Evolutionary conservation across 1,140 invertebrate species (phyloP), one percentile per base, ranked within the genome.

Genomic region (Coptotermes formosanus): DNA sequence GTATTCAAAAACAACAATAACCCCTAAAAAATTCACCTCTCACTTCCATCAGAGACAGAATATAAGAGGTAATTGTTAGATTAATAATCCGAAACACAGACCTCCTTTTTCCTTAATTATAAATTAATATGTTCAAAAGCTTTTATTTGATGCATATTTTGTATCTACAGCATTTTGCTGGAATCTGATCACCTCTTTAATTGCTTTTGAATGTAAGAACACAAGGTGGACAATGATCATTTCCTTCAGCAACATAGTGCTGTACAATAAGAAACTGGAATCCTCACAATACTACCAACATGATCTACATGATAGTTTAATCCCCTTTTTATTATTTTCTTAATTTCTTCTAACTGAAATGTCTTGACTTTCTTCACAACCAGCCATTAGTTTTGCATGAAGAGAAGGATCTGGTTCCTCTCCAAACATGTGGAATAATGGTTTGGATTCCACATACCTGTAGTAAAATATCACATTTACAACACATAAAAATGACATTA

Each of bases 361-460:
- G 3, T 30, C 64, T 75, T 25, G n/a, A 75, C 8, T 9, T 30
- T 75, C 64, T 75, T 14, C n/a, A 30, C n/a, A 11, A 6, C n/a
- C n/a, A 14, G 64, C 64, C 25, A 75, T 30, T n/a, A 75, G 64
- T 75, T 75, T 75, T 14, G 64, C 64, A 75, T 30, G 64, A 30
- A 75, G 64, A 30, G 64, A 6, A n/a, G 64, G 25, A 75, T n/a
- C 64, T 75, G 64, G 64, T 30, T 75, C 25, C 8, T 30, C 25
- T 8, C 64, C 64, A 75, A 75, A 75, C n/a, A 75, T 75, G 64
- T 75, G 64, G 16, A 75, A 75, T 8, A n/a, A 75, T 11, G 64
- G 64, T 75, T 75, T 75, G 64, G 64, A 75, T n/a, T 75, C 64
- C 64, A 75, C n/a, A 75, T 30, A n/a, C 64, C 64, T 75, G 64